These are phyloP conservation scores for Rhyacophila brunnea DNA, from an alignment of 1,140 invertebrate genomes.

Conservation along the genomic window DNA sequence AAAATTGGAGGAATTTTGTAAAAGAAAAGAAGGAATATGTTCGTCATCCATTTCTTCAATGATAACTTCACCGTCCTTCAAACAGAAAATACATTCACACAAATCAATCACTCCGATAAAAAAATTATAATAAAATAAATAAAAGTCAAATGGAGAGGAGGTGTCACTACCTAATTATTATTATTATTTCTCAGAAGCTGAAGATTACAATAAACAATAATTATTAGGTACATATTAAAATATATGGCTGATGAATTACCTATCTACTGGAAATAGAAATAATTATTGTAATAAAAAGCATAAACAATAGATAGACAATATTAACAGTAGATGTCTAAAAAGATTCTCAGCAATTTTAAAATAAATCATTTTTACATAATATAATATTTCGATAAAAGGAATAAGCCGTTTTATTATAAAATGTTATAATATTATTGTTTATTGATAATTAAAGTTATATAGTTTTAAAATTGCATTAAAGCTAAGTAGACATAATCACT, in stretches of 20 bases:
- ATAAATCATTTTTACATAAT: too few relatives aligned
- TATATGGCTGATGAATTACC: neutral
- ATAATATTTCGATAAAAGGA: too few relatives aligned
- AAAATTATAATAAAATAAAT: neutral
- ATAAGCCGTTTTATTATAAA: too few relatives aligned
- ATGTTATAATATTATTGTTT: too few relatives aligned
- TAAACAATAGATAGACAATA: too few relatives aligned
- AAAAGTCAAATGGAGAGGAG: neutral
- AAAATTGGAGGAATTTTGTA: constrained; percentile 9
- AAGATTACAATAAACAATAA: constrained; percentile 1
- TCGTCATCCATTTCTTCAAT: constrained; percentile 53
- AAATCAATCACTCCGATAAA: constrained; percentile 2
- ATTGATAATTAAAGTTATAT: too few relatives aligned
- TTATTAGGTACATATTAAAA: neutral
- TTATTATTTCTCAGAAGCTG: neutral
- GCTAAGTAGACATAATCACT: too few relatives aligned
- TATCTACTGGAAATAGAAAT: too few relatives aligned
- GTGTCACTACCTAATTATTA: neutral
- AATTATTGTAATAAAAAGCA: too few relatives aligned
- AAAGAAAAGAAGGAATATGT: constrained; percentile 45
- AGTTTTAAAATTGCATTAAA: too few relatives aligned
- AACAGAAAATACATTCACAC: constrained; percentile 43
- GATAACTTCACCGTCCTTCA: constrained; percentile 54
- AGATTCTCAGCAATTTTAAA: too few relatives aligned
- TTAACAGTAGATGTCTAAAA: too few relatives aligned